Percentiles rank a stretch among this genome's conserved stretches.
Evolutionary conservation across 2,113 vertebrate genomes (phyloP).

Genomic region (Vulpes vulpes): DNA sequence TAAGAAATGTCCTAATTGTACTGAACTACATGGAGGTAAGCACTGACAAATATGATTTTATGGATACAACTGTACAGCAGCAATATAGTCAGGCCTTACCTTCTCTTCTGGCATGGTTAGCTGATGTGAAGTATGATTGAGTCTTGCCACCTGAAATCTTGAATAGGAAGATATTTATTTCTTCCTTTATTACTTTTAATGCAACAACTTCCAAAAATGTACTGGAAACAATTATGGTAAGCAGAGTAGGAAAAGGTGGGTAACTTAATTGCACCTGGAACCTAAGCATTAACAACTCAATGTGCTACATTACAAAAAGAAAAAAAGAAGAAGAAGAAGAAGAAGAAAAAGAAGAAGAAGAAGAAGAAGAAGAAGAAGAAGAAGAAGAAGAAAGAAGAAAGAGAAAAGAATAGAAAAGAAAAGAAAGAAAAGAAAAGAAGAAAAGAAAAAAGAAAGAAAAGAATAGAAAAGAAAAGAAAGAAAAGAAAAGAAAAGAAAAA

Average conservation of each 20-base stretch:
- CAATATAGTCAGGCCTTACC: neutral
- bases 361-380: no score
- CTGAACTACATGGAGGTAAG: neutral
- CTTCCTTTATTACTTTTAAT: constrained; percentile 41
- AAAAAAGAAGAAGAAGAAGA: no score
- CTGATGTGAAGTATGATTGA: neutral
- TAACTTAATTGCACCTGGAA: neutral
- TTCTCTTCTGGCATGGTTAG: neutral
- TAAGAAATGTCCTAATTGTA: constrained; percentile 15
- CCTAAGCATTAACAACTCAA: neutral
- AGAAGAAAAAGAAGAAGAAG: neutral
- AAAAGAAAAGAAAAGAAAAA: no score
- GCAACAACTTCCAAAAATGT: neutral
- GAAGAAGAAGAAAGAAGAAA: no score
- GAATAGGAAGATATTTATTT: neutral
- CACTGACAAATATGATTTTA: neutral
- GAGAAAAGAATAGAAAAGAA: no score
- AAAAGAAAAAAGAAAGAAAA: no score
- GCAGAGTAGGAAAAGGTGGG: neutral
- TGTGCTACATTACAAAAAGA: neutral
- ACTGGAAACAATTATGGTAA: constrained; percentile 15
- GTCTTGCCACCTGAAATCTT: neutral
- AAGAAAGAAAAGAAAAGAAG: no score
- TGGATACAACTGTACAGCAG: neutral
- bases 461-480: neutral